Percentiles rank a stretch among this genome's conserved stretches.
These are phyloP conservation scores for Aphidoletes aphidimyza DNA, from an alignment of 2,888 invertebrate genomes.

Conservation along the genomic window DNA sequence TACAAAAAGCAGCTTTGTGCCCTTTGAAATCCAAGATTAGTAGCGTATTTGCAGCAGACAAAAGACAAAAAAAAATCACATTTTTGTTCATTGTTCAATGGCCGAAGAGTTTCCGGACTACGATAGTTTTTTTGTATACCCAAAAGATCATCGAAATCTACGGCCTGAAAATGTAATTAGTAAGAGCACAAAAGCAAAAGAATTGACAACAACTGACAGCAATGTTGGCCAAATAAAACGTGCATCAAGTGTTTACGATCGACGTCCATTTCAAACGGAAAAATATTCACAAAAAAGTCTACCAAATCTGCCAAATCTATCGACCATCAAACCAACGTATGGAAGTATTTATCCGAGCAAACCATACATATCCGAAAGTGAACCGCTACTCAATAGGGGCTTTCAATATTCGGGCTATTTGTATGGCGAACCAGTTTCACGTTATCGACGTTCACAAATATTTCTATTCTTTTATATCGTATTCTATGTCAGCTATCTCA, in stretches of 20 bases:
- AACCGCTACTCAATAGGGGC: not conserved
- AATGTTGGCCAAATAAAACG: not conserved
- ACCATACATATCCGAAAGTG: constrained; percentile 5
- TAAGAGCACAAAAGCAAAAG: not conserved
- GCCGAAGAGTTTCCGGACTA: constrained; percentile 22
- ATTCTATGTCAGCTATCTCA: constrained; percentile 73
- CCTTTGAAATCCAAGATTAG: not conserved
- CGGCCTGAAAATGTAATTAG: constrained; percentile 20
- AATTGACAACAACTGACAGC: not conserved
- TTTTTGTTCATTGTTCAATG: not conserved
- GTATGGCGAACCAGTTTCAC: constrained; percentile 8
- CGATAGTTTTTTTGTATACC: constrained; percentile 18
- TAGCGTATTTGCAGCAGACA: not conserved
- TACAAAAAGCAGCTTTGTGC: not conserved
- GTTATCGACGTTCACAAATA: constrained; percentile 55
- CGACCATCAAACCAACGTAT: not conserved
- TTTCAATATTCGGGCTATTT: not conserved
- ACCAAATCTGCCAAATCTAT: not conserved
- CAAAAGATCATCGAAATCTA: not conserved
- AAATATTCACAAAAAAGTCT: not conserved
- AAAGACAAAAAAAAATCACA: not conserved
- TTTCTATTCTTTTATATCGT: constrained; percentile 69
- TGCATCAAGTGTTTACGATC: constrained; percentile 31
- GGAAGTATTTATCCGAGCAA: not conserved
- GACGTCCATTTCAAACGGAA: constrained; percentile 4